Percentiles rank a stretch among this genome's conserved stretches.
Evolutionary conservation across 2,113 vertebrate species (phyloP).

Genomic region (Thamnaconus septentrionalis): DNA sequence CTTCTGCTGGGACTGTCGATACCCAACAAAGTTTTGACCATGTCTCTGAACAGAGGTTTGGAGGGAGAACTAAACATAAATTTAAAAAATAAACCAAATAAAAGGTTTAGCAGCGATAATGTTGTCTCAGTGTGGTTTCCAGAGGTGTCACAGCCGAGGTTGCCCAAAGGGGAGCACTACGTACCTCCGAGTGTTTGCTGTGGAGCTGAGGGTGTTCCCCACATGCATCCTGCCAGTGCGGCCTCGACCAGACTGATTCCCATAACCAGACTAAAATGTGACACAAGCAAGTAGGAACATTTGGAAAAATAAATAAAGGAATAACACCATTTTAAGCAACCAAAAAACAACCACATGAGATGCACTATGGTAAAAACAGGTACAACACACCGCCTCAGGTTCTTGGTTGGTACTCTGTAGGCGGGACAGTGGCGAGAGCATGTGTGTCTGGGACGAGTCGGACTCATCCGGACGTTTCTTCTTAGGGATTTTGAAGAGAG

Average conservation of each 20-base stretch:
- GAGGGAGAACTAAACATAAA: neutral
- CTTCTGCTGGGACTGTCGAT: conserved; percentile 6
- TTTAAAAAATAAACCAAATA: neutral
- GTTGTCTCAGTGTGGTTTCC: neutral
- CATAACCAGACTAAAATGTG: neutral
- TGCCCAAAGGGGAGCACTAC: neutral
- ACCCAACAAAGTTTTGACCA: conserved; percentile 36
- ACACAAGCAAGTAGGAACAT: neutral
- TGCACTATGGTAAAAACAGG: neutral
- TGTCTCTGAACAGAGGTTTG: conserved; percentile 20
- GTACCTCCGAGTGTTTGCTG: conserved; percentile 21
- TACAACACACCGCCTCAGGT: conserved; percentile 32
- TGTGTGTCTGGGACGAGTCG: conserved; percentile 28
- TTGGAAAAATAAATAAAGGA: neutral
- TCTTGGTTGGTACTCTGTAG: conserved; percentile 36
- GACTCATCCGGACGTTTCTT: conserved; percentile 35
- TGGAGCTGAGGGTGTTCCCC: conserved; percentile 4
- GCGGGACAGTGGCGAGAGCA: conserved; percentile 64
- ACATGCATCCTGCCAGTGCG: conserved; percentile 14
- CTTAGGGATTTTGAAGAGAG: conserved; percentile 66
- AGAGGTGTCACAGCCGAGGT: no score
- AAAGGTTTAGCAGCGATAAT: neutral
- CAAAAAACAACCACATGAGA: neutral
- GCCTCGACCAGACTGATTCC: conserved; percentile 14
- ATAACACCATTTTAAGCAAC: conserved; percentile 1